Base-by-base conservation (phyloP, 2,113 vertebrate genomes). In the Vulpes ferrilata region DNA sequence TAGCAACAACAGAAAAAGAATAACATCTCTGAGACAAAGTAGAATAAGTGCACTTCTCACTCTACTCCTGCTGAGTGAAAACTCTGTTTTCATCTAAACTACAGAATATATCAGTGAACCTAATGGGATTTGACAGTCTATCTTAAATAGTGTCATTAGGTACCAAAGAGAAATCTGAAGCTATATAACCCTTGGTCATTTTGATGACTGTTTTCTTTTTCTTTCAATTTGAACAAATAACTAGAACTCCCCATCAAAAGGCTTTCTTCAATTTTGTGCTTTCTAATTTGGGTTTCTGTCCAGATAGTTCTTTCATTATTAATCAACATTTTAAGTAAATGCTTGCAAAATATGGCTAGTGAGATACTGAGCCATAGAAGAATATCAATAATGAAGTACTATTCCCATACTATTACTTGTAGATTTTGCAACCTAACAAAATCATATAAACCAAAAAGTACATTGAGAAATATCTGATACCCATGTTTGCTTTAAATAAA, bases 101-200 rank as follows among this genome's bases (percentile, higher is more conserved):
- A 73, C 15, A 96, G 25, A 98, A 55, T 91, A 94, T 96, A 98
- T 94, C 93, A 95, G 88, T 96, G 64, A 98, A 83, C n/a, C 65
- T 94, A 97, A 98, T 97, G 94, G 71, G 84, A 97, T 96, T 93
- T 96, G 98, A 98, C 97, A 98, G 95, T 81, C 90, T 82, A 97
- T 98, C 96, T 93, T 98, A 98, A 98, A 97, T 6, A 93, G 88
- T 95, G 73, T 95, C 97, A 98, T 96, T 98, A 90, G 65, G 95
- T 92, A 97, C 43, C 98, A 93, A 94, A 96, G 85, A 48, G 74
- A 87, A 55, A 62, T 78, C 65, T 96, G 64, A 97, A 73, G 69
- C 20, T 86, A 0, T n/a, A 97, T 71, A 93, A 95, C 12, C 35
- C 64, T 35, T 93, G 71, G 74, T 82, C 32, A 97, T 95, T 83